Base-by-base conservation (phyloP, 2,888 invertebrate species). In the Synergus umbraculus region DNA sequence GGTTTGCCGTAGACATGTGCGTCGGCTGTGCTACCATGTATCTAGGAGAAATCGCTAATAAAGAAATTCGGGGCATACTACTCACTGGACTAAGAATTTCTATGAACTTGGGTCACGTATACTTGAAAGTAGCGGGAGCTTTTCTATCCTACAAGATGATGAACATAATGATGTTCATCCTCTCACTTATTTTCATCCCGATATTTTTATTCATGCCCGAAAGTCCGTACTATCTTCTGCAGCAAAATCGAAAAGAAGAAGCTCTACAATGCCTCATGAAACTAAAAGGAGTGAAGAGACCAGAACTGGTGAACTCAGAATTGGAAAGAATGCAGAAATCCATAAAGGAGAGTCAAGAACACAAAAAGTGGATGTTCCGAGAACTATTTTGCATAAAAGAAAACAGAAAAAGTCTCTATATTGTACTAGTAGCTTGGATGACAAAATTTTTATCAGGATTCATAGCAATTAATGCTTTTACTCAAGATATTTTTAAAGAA, bases 151-250 rank as follows among this genome's bases (percentile, higher is more conserved):
- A 29, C 29, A 22, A 29, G 15, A 49, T 22, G 15, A 8, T 69
- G 49, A 49, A 69, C 29, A 49, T 49, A 46, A 69, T 69, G 49
- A 44, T 69, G 69, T 44, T 49, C 0, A 12, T 69, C 15, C 15
- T 69, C 8, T 46, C 69, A 15, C 9, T 44, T 29, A 9, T 46
- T 9, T 84, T 84, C 63, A 76, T 83, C 1, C 12, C 78, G 1
- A 64, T 78, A 0, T 83, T 84, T 37, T 0, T 82, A 2, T 80
- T 78, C 18, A 80, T 81, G 15, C 80, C 83, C 0, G 83, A 84
- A 44, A 82, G 83, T 76, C 81, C 82, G 0, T 82, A 83, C 54
- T 84, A 64, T 66, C 58, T 82, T 18, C 60, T 84, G 0, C 49
- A 80, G 2, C 80, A 80, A 15, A 84, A 83, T 29, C 69, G 43